phyloP scores from a whole-genome alignment of 1,140 invertebrate genomes.

The Penaeus chinensis region DNA sequence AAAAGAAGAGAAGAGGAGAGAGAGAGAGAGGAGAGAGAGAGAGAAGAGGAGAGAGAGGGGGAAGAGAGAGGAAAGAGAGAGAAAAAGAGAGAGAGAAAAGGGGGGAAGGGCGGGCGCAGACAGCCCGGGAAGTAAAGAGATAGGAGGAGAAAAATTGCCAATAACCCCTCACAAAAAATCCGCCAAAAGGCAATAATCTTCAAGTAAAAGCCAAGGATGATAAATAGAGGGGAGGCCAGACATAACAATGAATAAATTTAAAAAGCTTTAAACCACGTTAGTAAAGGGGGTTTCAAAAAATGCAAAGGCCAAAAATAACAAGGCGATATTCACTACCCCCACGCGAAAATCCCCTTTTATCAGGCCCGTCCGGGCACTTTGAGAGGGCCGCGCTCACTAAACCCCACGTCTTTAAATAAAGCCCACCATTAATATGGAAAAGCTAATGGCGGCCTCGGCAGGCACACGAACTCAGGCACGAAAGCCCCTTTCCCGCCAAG shows the following conservation, averaged over 20 bases:
- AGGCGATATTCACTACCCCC: background rate
- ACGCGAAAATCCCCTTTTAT: background rate
- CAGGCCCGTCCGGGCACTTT: background rate
- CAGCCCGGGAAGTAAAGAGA: background rate
- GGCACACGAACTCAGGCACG: background rate
- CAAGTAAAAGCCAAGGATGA: slow-evolving; percentile 2
- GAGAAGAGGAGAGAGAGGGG: background rate
- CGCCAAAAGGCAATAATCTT: slow-evolving; percentile 5
- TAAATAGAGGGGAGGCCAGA: slow-evolving; percentile 15
- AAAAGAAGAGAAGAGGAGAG: background rate
- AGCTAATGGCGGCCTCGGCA: too few relatives aligned
- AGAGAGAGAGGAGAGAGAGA: background rate
- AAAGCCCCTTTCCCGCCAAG: background rate
- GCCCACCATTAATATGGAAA: slow-evolving; percentile 6
- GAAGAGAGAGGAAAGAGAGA: slow-evolving; percentile 11
- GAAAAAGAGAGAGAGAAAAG: slow-evolving; percentile 2
- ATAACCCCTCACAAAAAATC: background rate
- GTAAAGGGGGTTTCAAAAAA: slow-evolving; percentile 5
- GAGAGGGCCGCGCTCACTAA: too few relatives aligned
- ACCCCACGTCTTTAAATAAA: background rate
- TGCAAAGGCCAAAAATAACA: slow-evolving; percentile 12
- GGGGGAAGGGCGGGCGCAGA: background rate
- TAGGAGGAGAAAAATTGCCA: background rate
- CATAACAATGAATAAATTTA: slow-evolving; percentile 17
- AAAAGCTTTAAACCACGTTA: slow-evolving; percentile 2